Evolutionary conservation across 2,113 vertebrate genomes (phyloP), one percentile per base, ranked within the genome.

Genomic region (Saimiri boliviensis): DNA sequence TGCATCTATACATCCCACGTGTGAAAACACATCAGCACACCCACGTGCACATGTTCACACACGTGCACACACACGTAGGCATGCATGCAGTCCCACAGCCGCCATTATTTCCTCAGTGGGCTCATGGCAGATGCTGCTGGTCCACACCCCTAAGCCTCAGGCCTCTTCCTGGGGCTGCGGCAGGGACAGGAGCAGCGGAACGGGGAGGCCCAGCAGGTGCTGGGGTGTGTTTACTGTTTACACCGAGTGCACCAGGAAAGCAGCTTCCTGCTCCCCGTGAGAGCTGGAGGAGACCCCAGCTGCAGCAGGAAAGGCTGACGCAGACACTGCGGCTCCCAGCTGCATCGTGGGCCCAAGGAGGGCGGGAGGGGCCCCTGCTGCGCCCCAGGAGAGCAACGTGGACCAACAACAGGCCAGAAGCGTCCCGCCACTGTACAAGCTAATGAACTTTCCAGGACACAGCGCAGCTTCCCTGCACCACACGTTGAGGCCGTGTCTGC

Each of bases 231-330:
- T 74, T 80, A 60, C 40, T 49, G 27, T 91, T 79, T 32, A 49
- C 70, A 11, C n/a, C 0, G 0, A 27, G 21, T 0, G 1, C 21
- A 25, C 30, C 4, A 0, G 9, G 54, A 58, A 95, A 94, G 81
- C 77, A 25, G 13, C 93, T 97, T 96, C 94, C 97, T 91, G 79
- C 42, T 42, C 45, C 63, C 42, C 10, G 0, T 0, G 40, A 81
- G 70, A 58, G 45, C 0, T 40, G 2, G 40, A 25, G n/a, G 47
- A 49, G n/a, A 27, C n/a, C 74, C 73, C 94, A 19, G 56, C 79
- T 96, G 80, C 1, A 0, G 47, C 90, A 86, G 95, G 91, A 96
- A 95, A 47, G 63, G 71, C 91, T 91, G 77, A 73, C 6, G 5
- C 70, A 54, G 68, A 19, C 12, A 42, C 76, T 25, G 0, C 0